Conservation (phyloP, 2,888 invertebrate genomes). For the Perithous albicinctus region DNA sequence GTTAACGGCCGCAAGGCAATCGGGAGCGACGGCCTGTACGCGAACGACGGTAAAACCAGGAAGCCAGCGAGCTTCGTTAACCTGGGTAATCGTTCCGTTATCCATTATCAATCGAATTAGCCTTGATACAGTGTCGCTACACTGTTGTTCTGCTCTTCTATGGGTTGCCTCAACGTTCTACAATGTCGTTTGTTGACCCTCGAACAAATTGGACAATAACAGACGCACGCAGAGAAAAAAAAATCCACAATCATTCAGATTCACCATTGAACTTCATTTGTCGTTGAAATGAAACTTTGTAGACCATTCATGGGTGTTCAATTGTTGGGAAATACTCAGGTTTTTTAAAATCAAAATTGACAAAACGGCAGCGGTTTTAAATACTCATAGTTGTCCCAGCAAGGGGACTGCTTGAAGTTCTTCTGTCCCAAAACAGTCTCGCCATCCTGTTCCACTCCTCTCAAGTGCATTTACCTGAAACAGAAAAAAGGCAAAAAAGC, state of each 20-base stretch:
- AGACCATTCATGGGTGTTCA: too few relatives aligned
- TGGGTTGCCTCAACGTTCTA: slow-evolving; percentile 16
- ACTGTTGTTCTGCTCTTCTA: slow-evolving; percentile 37
- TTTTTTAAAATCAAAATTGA: too few relatives aligned
- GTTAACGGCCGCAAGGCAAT: slow-evolving; percentile 50
- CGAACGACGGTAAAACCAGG: slow-evolving; percentile 66
- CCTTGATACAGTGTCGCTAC: slow-evolving; percentile 62
- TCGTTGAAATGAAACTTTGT: neutral
- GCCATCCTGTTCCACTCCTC: slow-evolving; percentile 26
- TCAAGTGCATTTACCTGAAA: slow-evolving; percentile 75
- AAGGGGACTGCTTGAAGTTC: slow-evolving; percentile 27
- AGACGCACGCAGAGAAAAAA: neutral
- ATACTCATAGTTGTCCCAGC: slow-evolving; percentile 32
- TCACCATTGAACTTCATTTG: neutral
- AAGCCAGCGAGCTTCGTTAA: slow-evolving; percentile 72
- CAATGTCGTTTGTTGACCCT: slow-evolving; percentile 25
- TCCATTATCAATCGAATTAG: slow-evolving; percentile 77
- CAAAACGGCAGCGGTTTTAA: too few relatives aligned
- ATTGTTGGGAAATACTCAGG: neutral
- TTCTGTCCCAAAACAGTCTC: slow-evolving; percentile 21
- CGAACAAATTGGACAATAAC: neutral
- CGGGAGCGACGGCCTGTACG: slow-evolving; percentile 41
- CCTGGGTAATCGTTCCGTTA: slow-evolving; percentile 71
- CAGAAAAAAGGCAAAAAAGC: slow-evolving; percentile 62
- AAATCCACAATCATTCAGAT: neutral